Base-by-base conservation (phyloP, 1,140 invertebrate species). In the Bacillus rossius region DNA sequence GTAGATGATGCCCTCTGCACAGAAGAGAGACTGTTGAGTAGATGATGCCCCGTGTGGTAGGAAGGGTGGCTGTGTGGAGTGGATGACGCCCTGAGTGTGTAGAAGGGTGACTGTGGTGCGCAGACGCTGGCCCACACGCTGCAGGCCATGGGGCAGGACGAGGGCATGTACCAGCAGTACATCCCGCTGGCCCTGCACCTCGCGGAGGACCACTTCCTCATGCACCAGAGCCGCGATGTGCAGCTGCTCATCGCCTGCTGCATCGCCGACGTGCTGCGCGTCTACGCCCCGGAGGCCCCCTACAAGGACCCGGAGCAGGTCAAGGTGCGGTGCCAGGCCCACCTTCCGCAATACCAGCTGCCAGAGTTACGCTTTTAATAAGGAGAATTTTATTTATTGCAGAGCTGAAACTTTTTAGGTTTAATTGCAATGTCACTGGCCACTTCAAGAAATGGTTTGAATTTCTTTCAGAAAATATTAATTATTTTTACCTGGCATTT, bases 281-380 rank as follows among this genome's bases (percentile, higher is more conserved):
- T 99, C n/a, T 98, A 96, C 77, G 95, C 95, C 8, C 95, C 96
- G n/a, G 95, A 98, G 73, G 94, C 95, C 57, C 96, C 96, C 0
- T 99, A 97, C 71, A 96, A 95, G 76, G 94, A 98, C 73, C 85
- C 90, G 34, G 89, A 94, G 55, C 92, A 96, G 77, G 87, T 98
- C 48, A 92, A 90, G 75, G 81, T 84, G 68, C 59, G 62, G 3
- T n/a, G 37, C 56, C 40, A 41, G 16, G 2, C 16, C 38, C 14
- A 1, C 1, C 14, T 41, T 1, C 14, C 14, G 14, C 14, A 41
- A 41, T n/a, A 41, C 2, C 14, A 41, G 38, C 16, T 41, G 14
- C 38, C 14, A 41, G 14, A 41, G 1, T 41, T 14, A 41, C 14
- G 38, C 38, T 41, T 1, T n/a, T n/a, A 1, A 1, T 16, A 41